Conservation (phyloP, 2,888 invertebrate genomes). For the Caenorhabditis sinica region DNA sequence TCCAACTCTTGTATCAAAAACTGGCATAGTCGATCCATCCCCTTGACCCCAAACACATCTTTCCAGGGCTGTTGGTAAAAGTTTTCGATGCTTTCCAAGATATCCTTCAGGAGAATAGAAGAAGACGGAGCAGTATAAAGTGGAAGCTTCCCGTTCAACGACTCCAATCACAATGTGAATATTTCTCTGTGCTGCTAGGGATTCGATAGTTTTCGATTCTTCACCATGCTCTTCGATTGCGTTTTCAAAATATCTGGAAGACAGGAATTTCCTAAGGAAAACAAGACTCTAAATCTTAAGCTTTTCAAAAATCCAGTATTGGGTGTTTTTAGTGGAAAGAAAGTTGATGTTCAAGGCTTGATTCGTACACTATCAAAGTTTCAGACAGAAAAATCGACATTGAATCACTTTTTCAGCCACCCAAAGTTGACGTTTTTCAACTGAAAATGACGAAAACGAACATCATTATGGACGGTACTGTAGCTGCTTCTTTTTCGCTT, state of each 20-base stretch:
- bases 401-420: no score
- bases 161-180: conserved; percentile 78
- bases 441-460: no score
- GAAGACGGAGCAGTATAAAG: conserved; percentile 82
- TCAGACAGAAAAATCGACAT: no score
- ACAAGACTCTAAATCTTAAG: no score
- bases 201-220: conserved; percentile 67
- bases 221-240: conserved; percentile 75
- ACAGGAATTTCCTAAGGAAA: no score
- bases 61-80: conserved; percentile 80
- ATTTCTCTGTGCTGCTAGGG: conserved; percentile 62
- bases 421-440: no score
- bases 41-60: conserved; percentile 81
- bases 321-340: no score
- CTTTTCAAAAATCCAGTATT: no score
- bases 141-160: conserved; percentile 76
- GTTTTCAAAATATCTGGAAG: conserved; percentile 74
- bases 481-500: no score
- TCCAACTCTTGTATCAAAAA: conserved; percentile 75
- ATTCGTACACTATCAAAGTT: no score
- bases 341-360: no score
- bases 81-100: conserved; percentile 79
- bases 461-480: no score
- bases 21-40: conserved; percentile 79
- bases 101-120: conserved; percentile 77